Percentiles rank a stretch among this genome's conserved stretches.
Evolutionary conservation across 2,113 vertebrate species (phyloP).

Genomic region (Macrotus californicus): DNA sequence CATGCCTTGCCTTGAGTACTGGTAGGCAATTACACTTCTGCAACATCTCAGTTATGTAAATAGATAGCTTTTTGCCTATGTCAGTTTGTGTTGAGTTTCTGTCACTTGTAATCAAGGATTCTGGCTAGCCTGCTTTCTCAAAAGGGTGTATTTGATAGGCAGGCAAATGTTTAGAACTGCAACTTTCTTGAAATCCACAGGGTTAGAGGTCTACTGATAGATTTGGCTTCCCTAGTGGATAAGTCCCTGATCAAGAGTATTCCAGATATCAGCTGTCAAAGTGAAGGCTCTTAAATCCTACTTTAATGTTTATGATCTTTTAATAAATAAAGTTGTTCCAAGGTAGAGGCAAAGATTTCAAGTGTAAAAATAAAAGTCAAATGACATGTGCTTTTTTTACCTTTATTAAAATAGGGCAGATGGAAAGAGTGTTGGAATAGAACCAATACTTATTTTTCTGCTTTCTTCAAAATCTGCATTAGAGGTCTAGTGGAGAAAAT

Average conservation of each 20-base stretch:
- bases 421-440: not conserved
- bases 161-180: not conserved
- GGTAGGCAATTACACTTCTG: not conserved
- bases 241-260: slow-evolving; percentile 22
- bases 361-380: slow-evolving; percentile 53
- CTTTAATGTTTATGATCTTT: slow-evolving; percentile 61
- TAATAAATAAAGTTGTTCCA: slow-evolving; percentile 49
- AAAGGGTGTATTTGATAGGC: not conserved
- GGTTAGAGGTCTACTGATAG: not conserved
- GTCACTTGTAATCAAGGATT: not conserved
- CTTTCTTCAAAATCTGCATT: not conserved
- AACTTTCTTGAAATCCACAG: slow-evolving; percentile 28
- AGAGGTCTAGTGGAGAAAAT: not conserved
- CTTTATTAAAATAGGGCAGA: slow-evolving; percentile 10
- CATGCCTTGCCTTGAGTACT: not conserved
- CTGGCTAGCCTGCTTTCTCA: not conserved
- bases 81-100: not conserved
- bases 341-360: slow-evolving; percentile 37
- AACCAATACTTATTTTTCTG: slow-evolving; percentile 2
- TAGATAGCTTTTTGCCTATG: not conserved
- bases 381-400: slow-evolving; percentile 31
- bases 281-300: slow-evolving; percentile 56
- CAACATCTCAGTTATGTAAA: not conserved
- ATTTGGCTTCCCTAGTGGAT: slow-evolving; percentile 28
- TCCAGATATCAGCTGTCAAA: slow-evolving; percentile 57